Evolutionary conservation across 1,140 invertebrate species (phyloP).

Genomic region (Brachionus koreanus): DNA sequence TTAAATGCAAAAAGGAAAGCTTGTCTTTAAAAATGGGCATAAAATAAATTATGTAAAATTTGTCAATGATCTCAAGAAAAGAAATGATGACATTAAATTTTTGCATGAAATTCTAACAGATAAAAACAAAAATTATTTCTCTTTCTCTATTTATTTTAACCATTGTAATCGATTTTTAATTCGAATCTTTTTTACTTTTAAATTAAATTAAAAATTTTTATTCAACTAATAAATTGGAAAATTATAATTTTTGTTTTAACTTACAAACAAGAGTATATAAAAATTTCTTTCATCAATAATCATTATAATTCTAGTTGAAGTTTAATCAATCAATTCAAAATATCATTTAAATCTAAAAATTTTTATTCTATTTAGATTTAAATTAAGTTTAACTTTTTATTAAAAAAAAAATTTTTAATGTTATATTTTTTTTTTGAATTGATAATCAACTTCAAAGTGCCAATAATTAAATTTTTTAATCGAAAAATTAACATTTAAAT

Average conservation of each 20-base stretch:
- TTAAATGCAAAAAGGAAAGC: neutral
- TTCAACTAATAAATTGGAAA: neutral
- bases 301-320: too few relatives aligned
- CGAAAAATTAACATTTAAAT: too few relatives aligned
- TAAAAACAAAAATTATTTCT: neutral
- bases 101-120: neutral
- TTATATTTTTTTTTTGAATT: neutral
- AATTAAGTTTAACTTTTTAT: too few relatives aligned
- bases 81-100: neutral
- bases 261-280: too few relatives aligned
- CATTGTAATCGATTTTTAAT: constrained; percentile 33
- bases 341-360: too few relatives aligned
- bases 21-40: neutral
- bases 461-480: too few relatives aligned
- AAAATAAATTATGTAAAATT: constrained; percentile 1
- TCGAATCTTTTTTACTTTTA: neutral
- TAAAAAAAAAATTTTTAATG: neutral
- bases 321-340: too few relatives aligned
- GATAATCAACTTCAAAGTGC: too few relatives aligned
- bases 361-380: too few relatives aligned
- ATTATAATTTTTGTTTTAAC: neutral
- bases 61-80: constrained; percentile 14
- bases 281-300: too few relatives aligned
- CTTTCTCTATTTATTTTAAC: neutral
- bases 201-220: constrained; percentile 9